These are phyloP conservation scores for Trinorchestia longiramus DNA, from an alignment of 1,140 invertebrate genomes.

Conservation along the genomic window DNA sequence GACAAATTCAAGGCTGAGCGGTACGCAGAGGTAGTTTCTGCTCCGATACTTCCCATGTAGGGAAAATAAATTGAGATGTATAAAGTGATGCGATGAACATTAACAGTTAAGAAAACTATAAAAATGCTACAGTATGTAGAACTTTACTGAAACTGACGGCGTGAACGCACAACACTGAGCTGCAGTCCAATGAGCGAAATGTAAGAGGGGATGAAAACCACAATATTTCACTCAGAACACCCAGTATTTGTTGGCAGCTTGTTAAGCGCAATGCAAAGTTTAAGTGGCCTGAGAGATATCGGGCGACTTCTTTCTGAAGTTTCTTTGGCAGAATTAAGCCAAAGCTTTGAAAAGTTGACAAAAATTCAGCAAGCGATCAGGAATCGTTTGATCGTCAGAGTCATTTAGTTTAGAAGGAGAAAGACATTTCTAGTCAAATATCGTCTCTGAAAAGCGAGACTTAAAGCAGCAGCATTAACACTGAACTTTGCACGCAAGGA, in stretches of 20 bases:
- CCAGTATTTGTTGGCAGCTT: neutral
- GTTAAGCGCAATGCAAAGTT: neutral
- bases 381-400: neutral
- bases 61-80: neutral
- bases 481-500: neutral
- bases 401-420: neutral
- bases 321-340: neutral
- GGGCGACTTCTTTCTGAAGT: neutral
- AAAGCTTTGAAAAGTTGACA: neutral
- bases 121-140: neutral
- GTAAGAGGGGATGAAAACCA: neutral
- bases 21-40: neutral
- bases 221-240: neutral
- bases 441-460: neutral
- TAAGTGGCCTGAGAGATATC: neutral
- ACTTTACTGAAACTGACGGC: neutral
- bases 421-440: neutral
- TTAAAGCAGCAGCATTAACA: neutral
- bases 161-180: neutral
- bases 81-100: neutral
- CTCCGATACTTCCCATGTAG: neutral
- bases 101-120: neutral
- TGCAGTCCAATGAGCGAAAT: neutral
- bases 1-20: slow-evolving; percentile 6
- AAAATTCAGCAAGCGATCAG: neutral